phyloP scores from a whole-genome alignment of 2,113 vertebrate genomes.

The Microtus oregoni region DNA sequence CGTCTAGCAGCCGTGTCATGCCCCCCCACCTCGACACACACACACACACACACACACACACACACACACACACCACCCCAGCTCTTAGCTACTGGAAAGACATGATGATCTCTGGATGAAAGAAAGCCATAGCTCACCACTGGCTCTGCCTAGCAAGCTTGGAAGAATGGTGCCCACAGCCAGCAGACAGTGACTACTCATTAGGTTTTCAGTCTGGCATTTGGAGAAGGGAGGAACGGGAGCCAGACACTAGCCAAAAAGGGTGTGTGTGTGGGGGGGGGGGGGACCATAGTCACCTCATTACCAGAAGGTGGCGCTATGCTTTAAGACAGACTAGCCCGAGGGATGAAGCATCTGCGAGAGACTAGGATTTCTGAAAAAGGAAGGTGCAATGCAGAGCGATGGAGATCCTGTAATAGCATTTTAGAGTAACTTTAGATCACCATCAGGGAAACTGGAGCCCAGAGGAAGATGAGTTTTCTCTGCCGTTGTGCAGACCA shows the following conservation, averaged over 20 bases:
- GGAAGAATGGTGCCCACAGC: neutral
- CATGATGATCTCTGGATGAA: neutral
- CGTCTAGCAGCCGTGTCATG: too few relatives aligned
- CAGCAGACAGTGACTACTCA: neutral
- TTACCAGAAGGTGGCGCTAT: constrained; percentile 88
- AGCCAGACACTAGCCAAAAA: constrained; percentile 19
- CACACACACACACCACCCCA: too few relatives aligned
- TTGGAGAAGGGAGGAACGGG: constrained; percentile 56
- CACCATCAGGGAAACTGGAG: constrained; percentile 12
- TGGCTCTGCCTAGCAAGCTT: neutral
- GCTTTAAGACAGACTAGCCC: constrained; percentile 79
- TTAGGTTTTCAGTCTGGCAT: constrained; percentile 64
- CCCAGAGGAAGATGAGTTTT: neutral
- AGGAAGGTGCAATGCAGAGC: neutral
- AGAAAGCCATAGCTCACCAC: neutral
- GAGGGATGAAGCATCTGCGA: constrained; percentile 24
- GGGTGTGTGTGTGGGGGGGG: neutral
- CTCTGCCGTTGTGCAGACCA: neutral
- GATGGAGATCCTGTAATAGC: neutral
- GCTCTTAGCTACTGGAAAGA: neutral
- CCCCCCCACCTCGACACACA: too few relatives aligned
- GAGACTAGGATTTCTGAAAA: neutral
- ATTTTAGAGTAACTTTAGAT: neutral
- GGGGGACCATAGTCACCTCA: neutral
- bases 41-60: too few relatives aligned